Evolutionary conservation across 2,888 invertebrate genomes (phyloP).

Genomic region (Pterobdella sp.): DNA sequence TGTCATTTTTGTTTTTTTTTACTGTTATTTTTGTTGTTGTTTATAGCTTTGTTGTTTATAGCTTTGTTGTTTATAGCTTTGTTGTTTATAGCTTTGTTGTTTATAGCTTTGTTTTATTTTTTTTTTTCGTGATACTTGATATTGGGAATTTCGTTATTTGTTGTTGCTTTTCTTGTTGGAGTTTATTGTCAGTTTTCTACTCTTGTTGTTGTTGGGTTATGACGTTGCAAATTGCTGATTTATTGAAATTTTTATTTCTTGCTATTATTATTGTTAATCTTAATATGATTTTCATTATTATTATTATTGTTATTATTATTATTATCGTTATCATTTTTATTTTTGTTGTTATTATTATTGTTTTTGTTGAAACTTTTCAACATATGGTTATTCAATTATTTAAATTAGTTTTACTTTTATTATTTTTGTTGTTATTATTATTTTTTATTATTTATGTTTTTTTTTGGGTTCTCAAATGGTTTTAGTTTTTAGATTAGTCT

Average conservation of each 20-base stretch:
- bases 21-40: too few species aligned
- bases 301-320: background rate
- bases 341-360: background rate
- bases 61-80: too few species aligned
- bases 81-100: too few species aligned
- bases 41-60: too few species aligned
- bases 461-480: background rate
- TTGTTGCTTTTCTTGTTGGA: background rate
- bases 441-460: background rate
- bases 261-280: background rate
- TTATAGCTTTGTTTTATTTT: too few species aligned
- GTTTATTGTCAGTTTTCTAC: background rate
- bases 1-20: too few species aligned
- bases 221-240: background rate
- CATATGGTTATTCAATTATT: too few species aligned
- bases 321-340: constrained; percentile 1
- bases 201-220: background rate
- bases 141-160: too few species aligned
- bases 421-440: background rate
- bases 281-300: background rate
- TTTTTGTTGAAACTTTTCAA: constrained; percentile 8
- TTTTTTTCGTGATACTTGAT: too few species aligned
- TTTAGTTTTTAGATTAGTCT: background rate
- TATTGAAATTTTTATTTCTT: background rate
- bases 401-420: background rate